Evolutionary conservation across 2,113 vertebrate species (phyloP), one percentile per base, ranked within the genome.

Genomic region (Lamprotornis superbus): DNA sequence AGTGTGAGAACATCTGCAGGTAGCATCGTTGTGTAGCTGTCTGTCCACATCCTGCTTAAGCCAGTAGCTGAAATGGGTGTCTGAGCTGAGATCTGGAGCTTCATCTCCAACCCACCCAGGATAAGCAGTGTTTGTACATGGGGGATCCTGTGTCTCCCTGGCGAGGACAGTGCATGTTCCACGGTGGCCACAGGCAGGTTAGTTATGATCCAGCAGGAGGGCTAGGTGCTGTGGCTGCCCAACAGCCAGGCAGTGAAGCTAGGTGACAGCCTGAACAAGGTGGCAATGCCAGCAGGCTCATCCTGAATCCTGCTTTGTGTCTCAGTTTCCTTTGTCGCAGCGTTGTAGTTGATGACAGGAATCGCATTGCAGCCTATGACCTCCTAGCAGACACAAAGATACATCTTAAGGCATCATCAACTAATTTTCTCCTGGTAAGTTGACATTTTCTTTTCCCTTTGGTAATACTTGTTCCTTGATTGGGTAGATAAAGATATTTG

Each of bases 251-350:
- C 76, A 70, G 24, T 39, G 81, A 63, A 49, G 53, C 12, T n/a
- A 33, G 39, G 39, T 7, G 5, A 14, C 46, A 70, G 49, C 39
- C 46, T 59, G 30, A 79, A 55, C 50, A 73, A 21, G 1, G 2
- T 10, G 42, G 21, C 71, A 77, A 1, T 65, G 53, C 24, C 70
- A 27, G 55, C 27, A 85, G 9, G 57, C 52, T 37, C 10, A 22
- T 42, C 79, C 94, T 46, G 80, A 76, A 68, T 33, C 86, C 55
- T 78, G 35, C 52, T 87, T 64, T 83, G 27, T 80, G 24, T 82
- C 92, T 44, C 82, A 99, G 99, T 77, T 98, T 98, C 87, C 98
- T 98, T 67, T 99, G 99, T 80, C 98, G 99, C 87, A 99, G 99
- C 2, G 68, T 98, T 16, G 98, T 98, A 6, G 97, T 99, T 8